Conservation (phyloP, 2,888 invertebrate species). For the Plagodis pulveraria region DNA sequence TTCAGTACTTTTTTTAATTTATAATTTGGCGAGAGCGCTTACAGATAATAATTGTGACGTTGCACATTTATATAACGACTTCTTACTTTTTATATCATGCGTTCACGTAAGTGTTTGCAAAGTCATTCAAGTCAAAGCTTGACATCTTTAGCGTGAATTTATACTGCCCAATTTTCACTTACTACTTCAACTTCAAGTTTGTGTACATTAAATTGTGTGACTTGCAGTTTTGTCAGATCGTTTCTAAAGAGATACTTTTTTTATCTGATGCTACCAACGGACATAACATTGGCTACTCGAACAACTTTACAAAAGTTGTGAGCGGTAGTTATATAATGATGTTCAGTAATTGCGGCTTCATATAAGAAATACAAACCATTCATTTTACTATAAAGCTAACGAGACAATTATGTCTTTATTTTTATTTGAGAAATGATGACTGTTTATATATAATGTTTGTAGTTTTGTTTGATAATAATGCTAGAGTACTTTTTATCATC, state of each 20-base stretch:
- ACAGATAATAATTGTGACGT: conserved; percentile 49
- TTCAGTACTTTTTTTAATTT: conserved; percentile 56
- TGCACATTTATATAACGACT: conserved; percentile 62
- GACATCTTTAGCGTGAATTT: conserved; percentile 36
- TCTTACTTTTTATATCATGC: conserved; percentile 54
- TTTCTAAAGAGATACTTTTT: conserved; percentile 13
- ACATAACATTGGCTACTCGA: conserved; percentile 4
- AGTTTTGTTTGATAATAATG: conserved; percentile 9
- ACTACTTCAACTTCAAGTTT: conserved; percentile 20
- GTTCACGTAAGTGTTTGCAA: conserved; percentile 34
- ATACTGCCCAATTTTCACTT: conserved; percentile 43
- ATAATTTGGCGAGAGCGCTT: conserved; percentile 60
- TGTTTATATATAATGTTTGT: conserved; percentile 7
- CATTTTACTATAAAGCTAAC: conserved; percentile 18
- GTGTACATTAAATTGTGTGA: conserved; percentile 27
- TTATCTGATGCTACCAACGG: background rate
- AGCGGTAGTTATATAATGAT: conserved; percentile 2
- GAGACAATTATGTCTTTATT: conserved; percentile 11
- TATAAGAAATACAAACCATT: conserved; percentile 20
- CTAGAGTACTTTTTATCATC: too few relatives aligned
- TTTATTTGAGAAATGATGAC: background rate
- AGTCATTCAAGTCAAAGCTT: conserved; percentile 30
- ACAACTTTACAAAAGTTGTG: background rate
- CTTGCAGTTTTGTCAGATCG: conserved; percentile 21
- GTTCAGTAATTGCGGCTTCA: conserved; percentile 6